These are phyloP conservation scores for Luidia sarsii DNA, from an alignment of 53 echinoderm and acorn worm genomes.

Conservation along the genomic window DNA sequence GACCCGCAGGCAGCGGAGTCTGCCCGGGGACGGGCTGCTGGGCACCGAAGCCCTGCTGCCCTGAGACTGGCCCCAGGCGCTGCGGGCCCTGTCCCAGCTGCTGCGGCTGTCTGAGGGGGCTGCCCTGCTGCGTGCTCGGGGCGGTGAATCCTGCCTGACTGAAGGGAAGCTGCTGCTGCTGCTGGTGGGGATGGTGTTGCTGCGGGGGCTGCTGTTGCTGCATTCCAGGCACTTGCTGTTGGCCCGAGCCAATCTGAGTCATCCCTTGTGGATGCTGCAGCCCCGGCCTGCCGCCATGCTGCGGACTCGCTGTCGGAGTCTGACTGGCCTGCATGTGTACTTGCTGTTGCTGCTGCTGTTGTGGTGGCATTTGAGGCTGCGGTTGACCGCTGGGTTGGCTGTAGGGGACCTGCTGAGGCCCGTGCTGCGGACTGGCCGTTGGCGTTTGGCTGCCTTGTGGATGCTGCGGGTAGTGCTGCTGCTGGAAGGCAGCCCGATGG, in stretches of 20 bases:
- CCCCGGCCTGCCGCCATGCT: not conserved
- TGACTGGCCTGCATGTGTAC: slow-evolving; percentile 15
- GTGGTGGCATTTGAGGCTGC: not conserved
- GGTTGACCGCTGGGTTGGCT: slow-evolving; percentile 19
- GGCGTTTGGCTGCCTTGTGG: slow-evolving; percentile 62
- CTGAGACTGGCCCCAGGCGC: slow-evolving; percentile 7
- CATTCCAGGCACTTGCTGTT: slow-evolving; percentile 26
- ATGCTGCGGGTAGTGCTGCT: slow-evolving; percentile 39
- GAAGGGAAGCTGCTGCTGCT: slow-evolving; percentile 52
- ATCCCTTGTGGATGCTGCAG: slow-evolving; percentile 17
- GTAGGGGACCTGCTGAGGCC: not conserved
- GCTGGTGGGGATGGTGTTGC: slow-evolving; percentile 24
- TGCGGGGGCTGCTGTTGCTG: slow-evolving; percentile 1
- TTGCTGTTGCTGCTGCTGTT: slow-evolving; percentile 27
- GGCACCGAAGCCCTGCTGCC: slow-evolving; percentile 7
- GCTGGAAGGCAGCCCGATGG: slow-evolving; percentile 12
- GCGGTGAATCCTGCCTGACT: slow-evolving; percentile 41
- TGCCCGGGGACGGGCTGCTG: slow-evolving; percentile 33
- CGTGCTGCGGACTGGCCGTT: slow-evolving; percentile 52
- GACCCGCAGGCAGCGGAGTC: not conserved
- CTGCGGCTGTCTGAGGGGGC: slow-evolving; percentile 43
- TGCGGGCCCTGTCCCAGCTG: slow-evolving; percentile 23
- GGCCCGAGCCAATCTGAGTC: not conserved
- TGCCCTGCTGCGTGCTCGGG: slow-evolving; percentile 40
- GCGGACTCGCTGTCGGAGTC: slow-evolving; percentile 39